Conservation (phyloP, 2,113 vertebrate genomes). For the Helogale parvula region DNA sequence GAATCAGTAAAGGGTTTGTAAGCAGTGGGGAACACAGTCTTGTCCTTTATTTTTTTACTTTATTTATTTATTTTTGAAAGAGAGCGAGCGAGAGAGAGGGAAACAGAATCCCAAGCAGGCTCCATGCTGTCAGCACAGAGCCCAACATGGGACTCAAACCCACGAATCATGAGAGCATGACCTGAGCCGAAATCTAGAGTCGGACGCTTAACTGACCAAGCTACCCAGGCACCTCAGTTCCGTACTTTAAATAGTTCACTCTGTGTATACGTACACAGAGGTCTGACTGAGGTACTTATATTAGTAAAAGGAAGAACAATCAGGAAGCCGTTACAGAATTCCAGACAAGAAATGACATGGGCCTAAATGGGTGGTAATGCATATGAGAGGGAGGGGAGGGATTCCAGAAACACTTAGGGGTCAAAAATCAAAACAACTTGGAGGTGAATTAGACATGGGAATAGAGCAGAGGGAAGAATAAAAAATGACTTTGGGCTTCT, state of each 20-base stretch:
- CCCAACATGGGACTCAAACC: too few species aligned
- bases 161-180: too few species aligned
- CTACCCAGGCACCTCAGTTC: background rate
- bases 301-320: background rate
- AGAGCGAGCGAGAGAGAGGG: too few species aligned
- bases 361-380: background rate
- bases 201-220: too few species aligned
- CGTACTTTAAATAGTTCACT: conserved; percentile 5
- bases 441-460: background rate
- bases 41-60: too few species aligned
- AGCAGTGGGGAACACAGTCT: background rate
- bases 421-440: conserved; percentile 10
- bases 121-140: too few species aligned
- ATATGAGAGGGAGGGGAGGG: background rate
- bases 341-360: background rate
- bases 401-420: background rate
- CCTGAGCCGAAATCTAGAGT: too few species aligned
- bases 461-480: background rate
- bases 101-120: too few species aligned
- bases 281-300: background rate
- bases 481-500: conserved; percentile 13
- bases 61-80: too few species aligned
- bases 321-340: background rate
- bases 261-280: background rate
- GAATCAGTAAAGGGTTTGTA: background rate